Evolutionary conservation across 1,140 invertebrate species (phyloP).

Genomic region (Macrobrachium nipponense): DNA sequence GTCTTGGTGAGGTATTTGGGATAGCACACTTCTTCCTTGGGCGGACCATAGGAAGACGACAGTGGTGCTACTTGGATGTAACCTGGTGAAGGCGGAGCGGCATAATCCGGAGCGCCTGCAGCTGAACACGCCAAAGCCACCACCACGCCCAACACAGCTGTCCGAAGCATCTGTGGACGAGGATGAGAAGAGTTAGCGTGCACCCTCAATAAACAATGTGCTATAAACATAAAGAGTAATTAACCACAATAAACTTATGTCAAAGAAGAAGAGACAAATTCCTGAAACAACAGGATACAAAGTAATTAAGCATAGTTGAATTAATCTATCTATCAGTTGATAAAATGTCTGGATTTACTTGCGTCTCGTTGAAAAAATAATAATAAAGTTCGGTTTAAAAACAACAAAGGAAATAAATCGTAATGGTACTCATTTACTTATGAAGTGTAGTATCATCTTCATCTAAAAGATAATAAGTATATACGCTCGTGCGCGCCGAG

Average conservation of each 20-base stretch:
- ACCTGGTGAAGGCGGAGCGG: slow-evolving; percentile 7
- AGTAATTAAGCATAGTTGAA: too few relatives aligned
- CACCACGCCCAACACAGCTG: slow-evolving; percentile 62
- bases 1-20: slow-evolving; percentile 63
- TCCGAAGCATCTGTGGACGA: slow-evolving; percentile 61
- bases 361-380: too few relatives aligned
- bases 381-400: too few relatives aligned
- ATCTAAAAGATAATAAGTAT: neutral
- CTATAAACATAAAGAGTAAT: neutral
- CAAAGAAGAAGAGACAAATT: too few relatives aligned
- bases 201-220: neutral
- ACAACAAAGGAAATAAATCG: too few relatives aligned
- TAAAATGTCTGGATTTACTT: too few relatives aligned
- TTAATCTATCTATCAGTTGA: too few relatives aligned
- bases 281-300: too few relatives aligned
- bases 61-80: slow-evolving; percentile 59
- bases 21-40: slow-evolving; percentile 57
- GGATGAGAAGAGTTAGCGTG: neutral
- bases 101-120: slow-evolving; percentile 49
- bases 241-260: neutral
- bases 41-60: slow-evolving; percentile 42
- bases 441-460: too few relatives aligned
- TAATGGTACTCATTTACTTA: too few relatives aligned
- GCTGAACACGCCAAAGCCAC: slow-evolving; percentile 50
- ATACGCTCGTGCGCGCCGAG: too few relatives aligned